Evolutionary conservation across 2,113 vertebrate genomes (phyloP).

Genomic region (Brienomyrus longianalis): DNA sequence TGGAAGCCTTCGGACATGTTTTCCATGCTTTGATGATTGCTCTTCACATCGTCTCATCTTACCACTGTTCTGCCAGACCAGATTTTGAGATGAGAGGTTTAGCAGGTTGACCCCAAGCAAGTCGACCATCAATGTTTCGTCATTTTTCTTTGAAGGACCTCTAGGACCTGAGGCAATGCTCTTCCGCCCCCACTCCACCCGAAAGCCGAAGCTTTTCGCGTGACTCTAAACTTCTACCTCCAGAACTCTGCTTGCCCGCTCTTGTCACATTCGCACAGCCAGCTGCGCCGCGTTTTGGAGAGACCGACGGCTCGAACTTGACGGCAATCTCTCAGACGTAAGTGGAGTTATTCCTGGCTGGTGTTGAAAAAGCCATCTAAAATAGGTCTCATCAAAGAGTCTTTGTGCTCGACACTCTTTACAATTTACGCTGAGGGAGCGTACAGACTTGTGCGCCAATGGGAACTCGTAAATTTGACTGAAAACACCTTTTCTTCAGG

Average conservation of each 20-base stretch:
- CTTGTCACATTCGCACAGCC: not conserved
- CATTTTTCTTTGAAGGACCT: not conserved
- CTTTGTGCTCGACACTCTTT: not conserved
- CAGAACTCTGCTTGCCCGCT: not conserved
- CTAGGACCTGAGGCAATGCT: not conserved
- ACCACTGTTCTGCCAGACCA: not conserved
- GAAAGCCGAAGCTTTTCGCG: not conserved
- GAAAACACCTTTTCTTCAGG: not conserved
- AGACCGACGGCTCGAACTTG: not conserved
- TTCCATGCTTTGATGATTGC: not conserved
- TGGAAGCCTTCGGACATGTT: not conserved
- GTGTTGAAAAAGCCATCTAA: not conserved
- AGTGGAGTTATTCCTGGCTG: not conserved
- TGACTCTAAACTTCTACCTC: not conserved
- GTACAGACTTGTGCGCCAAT: not conserved
- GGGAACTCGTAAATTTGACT: not conserved
- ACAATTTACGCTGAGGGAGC: not conserved
- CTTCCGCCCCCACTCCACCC: not conserved
- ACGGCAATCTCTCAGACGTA: not conserved
- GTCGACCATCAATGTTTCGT: not conserved
- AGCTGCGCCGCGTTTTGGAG: not conserved
- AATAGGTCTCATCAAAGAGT: not conserved
- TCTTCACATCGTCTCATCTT: not conserved
- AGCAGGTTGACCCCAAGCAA: not conserved
- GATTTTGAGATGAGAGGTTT: not conserved